Conservation (phyloP, 53 echinoderm and acorn worm genomes). For the Temnopleurus reevesii region DNA sequence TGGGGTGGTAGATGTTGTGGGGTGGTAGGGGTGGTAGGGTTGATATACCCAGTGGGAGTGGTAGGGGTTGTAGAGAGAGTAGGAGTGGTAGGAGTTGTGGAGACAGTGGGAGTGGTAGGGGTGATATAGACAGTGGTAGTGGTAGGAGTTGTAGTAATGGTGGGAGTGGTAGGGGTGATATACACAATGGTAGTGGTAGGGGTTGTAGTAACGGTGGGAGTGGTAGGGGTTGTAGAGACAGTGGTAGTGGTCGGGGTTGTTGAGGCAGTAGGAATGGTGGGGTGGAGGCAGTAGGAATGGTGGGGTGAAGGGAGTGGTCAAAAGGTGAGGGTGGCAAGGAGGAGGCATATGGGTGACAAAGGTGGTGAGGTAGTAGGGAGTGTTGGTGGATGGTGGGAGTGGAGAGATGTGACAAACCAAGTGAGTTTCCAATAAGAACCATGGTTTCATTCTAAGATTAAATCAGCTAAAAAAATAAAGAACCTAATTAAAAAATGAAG, state of each 20-base stretch:
- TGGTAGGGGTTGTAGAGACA: neutral
- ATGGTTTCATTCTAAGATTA: no score
- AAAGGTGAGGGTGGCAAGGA: neutral
- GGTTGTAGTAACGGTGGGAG: neutral
- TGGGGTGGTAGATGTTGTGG: neutral
- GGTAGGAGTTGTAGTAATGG: neutral
- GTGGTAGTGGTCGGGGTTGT: neutral
- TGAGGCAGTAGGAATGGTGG: neutral
- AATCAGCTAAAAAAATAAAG: no score
- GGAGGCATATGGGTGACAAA: no score
- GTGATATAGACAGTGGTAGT: neutral
- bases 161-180: neutral
- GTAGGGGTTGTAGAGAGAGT: neutral
- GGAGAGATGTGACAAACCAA: no score
- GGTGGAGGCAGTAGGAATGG: neutral
- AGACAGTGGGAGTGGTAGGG: neutral
- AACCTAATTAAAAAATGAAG: no score
- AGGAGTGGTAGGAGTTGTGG: slow-evolving; percentile 12
- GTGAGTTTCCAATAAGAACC: no score
- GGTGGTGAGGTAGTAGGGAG: no score
- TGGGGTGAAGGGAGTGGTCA: neutral
- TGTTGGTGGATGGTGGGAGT: no score
- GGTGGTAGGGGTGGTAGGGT: slow-evolving; percentile 4
- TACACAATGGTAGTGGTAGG: neutral
- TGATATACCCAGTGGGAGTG: neutral